A percentile compares a stretch with the other conserved stretches of the same genome.
These are phyloP conservation scores for Sakesphorus luctuosus DNA, from an alignment of 2,113 vertebrate species.

Conservation along the genomic window DNA sequence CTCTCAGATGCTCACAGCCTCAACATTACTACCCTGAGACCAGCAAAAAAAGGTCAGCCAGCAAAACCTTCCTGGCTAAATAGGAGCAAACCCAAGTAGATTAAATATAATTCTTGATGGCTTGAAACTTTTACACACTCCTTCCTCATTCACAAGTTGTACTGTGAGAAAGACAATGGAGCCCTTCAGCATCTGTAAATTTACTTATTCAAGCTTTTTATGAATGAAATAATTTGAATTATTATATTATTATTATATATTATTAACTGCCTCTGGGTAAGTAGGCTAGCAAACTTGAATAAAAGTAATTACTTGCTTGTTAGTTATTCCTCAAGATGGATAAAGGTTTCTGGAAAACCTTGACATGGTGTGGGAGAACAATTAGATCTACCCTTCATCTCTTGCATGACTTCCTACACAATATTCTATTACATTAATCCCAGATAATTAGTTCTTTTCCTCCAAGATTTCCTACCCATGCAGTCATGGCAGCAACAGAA, in stretches of 20 bases:
- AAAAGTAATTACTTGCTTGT: background rate
- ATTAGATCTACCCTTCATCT: background rate
- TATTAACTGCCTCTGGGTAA: slow-evolving; percentile 6
- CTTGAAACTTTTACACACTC: background rate
- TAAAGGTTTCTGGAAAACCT: slow-evolving; percentile 15
- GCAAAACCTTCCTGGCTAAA: background rate
- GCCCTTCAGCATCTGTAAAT: background rate
- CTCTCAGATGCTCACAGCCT: background rate
- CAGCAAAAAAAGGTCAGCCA: background rate
- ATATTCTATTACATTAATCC: background rate
- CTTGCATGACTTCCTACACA: background rate
- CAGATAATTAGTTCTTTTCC: background rate
- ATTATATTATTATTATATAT: too few relatives aligned
- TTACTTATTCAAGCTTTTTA: background rate
- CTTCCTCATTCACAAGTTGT: background rate
- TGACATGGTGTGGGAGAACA: background rate
- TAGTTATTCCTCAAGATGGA: slow-evolving; percentile 11
- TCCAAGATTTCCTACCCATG: background rate
- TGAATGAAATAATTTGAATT: slow-evolving; percentile 15
- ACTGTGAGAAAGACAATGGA: background rate
- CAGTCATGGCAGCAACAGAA: background rate
- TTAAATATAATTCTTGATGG: background rate
- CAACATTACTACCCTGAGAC: background rate
- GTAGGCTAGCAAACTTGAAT: background rate
- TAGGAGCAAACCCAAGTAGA: background rate